These are phyloP conservation scores for Oncopeltus fasciatus DNA, from an alignment of 1,140 invertebrate genomes.

Conservation along the genomic window DNA sequence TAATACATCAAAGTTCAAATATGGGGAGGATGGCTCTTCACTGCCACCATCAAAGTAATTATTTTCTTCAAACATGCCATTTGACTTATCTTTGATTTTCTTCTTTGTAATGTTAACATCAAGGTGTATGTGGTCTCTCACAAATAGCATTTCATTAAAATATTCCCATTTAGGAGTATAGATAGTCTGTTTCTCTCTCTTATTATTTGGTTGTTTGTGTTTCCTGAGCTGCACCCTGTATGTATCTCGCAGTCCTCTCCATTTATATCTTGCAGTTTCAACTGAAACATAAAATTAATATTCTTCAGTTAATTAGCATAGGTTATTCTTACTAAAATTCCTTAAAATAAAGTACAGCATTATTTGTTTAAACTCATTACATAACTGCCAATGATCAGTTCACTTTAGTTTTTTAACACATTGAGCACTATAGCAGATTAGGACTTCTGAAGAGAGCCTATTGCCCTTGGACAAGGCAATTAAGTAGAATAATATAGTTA, in stretches of 20 bases:
- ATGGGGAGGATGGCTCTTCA: neutral
- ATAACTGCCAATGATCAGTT: no score
- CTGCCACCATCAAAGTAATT: neutral
- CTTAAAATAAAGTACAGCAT: no score
- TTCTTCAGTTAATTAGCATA: no score
- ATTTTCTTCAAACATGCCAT: neutral
- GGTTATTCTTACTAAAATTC: no score
- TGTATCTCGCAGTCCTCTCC: slow-evolving; percentile 34
- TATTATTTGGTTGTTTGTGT: slow-evolving; percentile 1
- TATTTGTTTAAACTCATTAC: no score
- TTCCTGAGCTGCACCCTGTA: slow-evolving; percentile 35
- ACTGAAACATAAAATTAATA: slow-evolving; percentile 18
- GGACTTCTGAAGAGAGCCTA: no score
- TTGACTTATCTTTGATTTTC: neutral
- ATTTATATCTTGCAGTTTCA: slow-evolving; percentile 27
- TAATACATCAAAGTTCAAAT: neutral
- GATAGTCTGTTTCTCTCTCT: neutral
- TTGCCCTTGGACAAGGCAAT: no score
- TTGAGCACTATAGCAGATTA: no score
- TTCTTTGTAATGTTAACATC: neutral
- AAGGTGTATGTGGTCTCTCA: slow-evolving; percentile 16
- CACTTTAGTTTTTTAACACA: no score
- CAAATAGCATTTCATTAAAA: slow-evolving; percentile 18
- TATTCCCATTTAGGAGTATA: slow-evolving; percentile 15
- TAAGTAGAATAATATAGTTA: no score